Evolutionary conservation across 2,113 vertebrate species (phyloP).

Genomic region (Entomyzon cyanotis): DNA sequence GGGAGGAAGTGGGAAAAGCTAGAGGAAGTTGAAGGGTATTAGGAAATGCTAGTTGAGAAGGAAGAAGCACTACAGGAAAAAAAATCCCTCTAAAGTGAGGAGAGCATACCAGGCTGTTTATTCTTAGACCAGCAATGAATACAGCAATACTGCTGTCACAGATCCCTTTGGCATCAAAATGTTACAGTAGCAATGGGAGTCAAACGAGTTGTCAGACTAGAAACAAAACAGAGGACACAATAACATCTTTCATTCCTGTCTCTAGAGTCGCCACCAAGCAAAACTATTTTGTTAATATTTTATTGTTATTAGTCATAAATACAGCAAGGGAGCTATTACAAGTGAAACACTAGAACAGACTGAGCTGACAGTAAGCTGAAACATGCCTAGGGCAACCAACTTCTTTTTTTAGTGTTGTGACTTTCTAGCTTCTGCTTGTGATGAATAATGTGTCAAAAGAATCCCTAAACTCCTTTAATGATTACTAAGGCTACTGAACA

Average conservation of each 20-base stretch:
- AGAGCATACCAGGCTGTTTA: neutral
- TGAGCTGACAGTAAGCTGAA: conserved; percentile 53
- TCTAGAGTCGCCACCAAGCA: neutral
- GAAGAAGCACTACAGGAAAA: neutral
- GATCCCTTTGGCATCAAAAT: neutral
- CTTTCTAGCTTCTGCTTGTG: conserved; percentile 42
- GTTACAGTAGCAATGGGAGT: neutral
- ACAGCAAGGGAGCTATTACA: conserved; percentile 21
- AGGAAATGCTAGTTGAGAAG: neutral
- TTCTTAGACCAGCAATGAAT: neutral
- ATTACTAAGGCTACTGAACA: neutral
- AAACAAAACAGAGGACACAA: neutral
- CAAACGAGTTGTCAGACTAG: neutral
- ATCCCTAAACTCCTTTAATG: conserved; percentile 7
- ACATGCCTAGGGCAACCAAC: conserved; percentile 31
- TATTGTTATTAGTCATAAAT: conserved; percentile 47
- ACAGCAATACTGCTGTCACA: neutral
- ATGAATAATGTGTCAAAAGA: conserved; percentile 27
- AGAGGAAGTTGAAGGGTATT: neutral
- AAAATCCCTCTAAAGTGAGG: neutral
- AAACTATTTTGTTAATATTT: conserved; percentile 53
- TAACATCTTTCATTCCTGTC: neutral
- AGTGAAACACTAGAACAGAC: conserved; percentile 18
- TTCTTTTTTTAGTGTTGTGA: conserved; percentile 1
- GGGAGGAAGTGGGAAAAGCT: neutral